Evolutionary conservation across 2,113 vertebrate species (phyloP), one percentile per base, ranked within the genome.

Genomic region (Formicarius rufipectus): DNA sequence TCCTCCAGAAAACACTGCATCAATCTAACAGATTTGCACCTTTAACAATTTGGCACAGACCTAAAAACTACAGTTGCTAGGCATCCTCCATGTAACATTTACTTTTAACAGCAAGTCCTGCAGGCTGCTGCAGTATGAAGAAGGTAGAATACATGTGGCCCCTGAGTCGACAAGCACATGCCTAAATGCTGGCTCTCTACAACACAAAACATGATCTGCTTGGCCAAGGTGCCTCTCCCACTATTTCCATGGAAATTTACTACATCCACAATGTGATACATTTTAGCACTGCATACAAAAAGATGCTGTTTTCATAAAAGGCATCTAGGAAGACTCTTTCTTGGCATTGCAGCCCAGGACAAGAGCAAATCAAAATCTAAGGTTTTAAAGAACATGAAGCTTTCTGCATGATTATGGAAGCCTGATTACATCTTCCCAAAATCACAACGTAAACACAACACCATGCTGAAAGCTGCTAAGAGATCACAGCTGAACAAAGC

Each of bases 1-100:
- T 53, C 75, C 58, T 77, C 58, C 82, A 90, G 63, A 55, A 82
- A 87, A 87, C 28, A 76, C 87, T 53, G 82, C 71, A 83, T 22
- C 59, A 30, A 39, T 66, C 69, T 50, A 53, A 94, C 84, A 69
- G 93, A 89, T 96, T 71, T 85, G 87, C 72, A 94, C 94, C 91
- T 96, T 94, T 50, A 85, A 88, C 71, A 67, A 39, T 69, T 66
- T 93, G 94, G 93, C 93, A 96, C 56, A 93, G 79, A 90, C 68
- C n/a, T 81, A 44, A 77, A 63, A 84, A 55, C 60, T 72, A 83
- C 93, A 96, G 91, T 97, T 96, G 93, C 95, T 96, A 95, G 90
- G 93, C 95, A 97, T 90, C 92, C 75, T 93, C 76, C 87, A 74
- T 45, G 60, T 86, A 95, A 71, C 85, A 67, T 78, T 90, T 85